Base-by-base conservation (phyloP, 2,113 vertebrate species). In the Rhinogobius similis region DNA sequence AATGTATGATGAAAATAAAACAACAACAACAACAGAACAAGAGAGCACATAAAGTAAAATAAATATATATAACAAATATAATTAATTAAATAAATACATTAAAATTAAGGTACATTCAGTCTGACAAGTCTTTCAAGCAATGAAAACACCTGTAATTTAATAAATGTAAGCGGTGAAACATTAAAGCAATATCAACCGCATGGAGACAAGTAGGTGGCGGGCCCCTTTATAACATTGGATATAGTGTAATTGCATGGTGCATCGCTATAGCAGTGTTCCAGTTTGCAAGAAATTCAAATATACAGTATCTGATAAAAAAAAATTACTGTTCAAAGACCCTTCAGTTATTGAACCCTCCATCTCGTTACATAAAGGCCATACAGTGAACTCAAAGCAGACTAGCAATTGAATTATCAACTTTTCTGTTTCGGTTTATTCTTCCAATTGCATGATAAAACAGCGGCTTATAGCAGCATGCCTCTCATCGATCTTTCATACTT, bases 401-500 rank as follows among this genome's bases (percentile, higher is more conserved):
- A 46, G 23, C 70, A 79, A 66, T 67, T 3, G 65, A 68, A 50
- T 68, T 52, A 68, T 78, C 46, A 68, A 14, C 52, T 74, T 39
- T 39, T 66, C 12, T 38, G 55, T 62, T 81, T 39, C 13, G 63
- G 65, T 61, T 67, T 46, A n/a, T 71, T 81, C 63, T 77, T 36
- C 39, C 39, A 77, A 29, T 53, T 64, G 59, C 55, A 39, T 72
- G 46, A 82, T 71, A 81, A 84, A 84, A 82, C 41, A 68, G 48
- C 24, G 53, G 65, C 62, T 84, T 63, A 36, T 55, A 75, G 23
- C 70, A 62, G 39, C 69, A 73, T 68, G 69, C 48, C 44, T 76
- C 63, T 39, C 71, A 82, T 68, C 6, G 21, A 79, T 81, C 68
- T 76, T 59, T 77, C 59, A 76, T 69, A 82, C 64, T 65, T 39